Evolutionary conservation across 1,140 invertebrate genomes (phyloP), one percentile per base, ranked within the genome.

Genomic region (Caerostris extrusa): DNA sequence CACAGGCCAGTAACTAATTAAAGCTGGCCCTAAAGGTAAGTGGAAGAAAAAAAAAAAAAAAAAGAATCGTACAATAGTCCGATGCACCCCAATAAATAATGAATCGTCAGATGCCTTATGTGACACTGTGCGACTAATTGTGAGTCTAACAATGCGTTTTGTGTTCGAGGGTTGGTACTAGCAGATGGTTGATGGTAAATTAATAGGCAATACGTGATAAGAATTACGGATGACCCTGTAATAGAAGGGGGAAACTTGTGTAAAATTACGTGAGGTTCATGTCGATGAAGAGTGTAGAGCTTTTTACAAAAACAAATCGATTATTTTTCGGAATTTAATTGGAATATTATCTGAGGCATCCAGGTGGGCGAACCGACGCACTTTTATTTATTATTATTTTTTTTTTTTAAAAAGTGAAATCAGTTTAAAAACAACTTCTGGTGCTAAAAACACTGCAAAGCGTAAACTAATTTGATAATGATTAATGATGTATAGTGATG

Each of bases 131-230:
- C 58, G 58, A 53, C 86, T 88, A 88, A 88, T 88, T 88, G 85
- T 67, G 82, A 85, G 86, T 64, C 86, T 64, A 87, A 88, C 86
- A 88, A 88, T 88, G 86, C n/a, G 86, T 88, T 88, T 67, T 88
- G 61, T 88, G 86, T 88, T 88, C 86, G 34, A 34, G 53, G 56
- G 58, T 67, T 67, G 53, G 34, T 34, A 67, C 14, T 50, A 6
- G 50, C 86, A 88, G 61, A 88, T 61, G 86, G 58, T 64, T 50
- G 86, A 88, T 19, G 86, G 50, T 64, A 88, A 88, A 88, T 88
- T 88, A 88, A 88, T 88, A 88, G 86, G 61, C 6, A 50, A 14
- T 61, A 88, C 57, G 86, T 88, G 86, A 88, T 14, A 14, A 57
- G 86, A 88, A 88, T 64, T 17, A 67, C 86, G 17, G 50, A 67